A percentile compares a stretch with the other conserved stretches of the same genome.
Evolutionary conservation across 2,888 invertebrate genomes (phyloP).

Genomic region (Andrena flavipes): DNA sequence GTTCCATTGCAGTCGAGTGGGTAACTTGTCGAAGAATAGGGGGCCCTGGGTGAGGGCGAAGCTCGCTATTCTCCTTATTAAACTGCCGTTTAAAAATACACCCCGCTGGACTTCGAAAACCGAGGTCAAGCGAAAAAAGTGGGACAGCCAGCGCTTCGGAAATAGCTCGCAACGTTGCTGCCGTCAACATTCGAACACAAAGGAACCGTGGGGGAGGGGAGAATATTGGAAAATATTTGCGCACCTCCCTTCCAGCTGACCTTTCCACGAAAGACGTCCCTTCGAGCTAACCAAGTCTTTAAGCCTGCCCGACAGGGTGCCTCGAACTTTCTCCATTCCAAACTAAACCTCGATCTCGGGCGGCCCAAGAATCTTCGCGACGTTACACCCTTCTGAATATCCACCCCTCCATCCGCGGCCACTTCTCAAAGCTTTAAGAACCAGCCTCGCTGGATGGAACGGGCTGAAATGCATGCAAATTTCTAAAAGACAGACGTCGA

Average conservation of each 20-base stretch:
- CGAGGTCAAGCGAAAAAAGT: slow-evolving; percentile 16
- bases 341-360: background rate
- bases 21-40: slow-evolving; percentile 19
- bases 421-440: background rate
- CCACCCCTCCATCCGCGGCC: background rate
- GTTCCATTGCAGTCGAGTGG: slow-evolving; percentile 38
- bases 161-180: background rate
- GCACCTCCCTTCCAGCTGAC: background rate
- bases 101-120: slow-evolving; percentile 13
- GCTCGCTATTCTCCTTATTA: slow-evolving; percentile 49
- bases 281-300: background rate
- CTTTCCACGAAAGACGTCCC: background rate
- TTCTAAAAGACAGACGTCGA: slow-evolving; percentile 46
- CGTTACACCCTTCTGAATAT: background rate
- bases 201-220: background rate
- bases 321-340: background rate
- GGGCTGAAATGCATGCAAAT: slow-evolving; percentile 26
- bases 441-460: background rate
- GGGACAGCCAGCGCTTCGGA: background rate
- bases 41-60: background rate
- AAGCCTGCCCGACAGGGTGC: background rate
- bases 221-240: background rate
- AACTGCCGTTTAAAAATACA: slow-evolving; percentile 35
- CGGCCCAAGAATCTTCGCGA: background rate
- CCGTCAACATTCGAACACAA: background rate